These are phyloP conservation scores for Micronycteris hirsuta DNA, from an alignment of 2,113 vertebrate genomes.

Conservation along the genomic window DNA sequence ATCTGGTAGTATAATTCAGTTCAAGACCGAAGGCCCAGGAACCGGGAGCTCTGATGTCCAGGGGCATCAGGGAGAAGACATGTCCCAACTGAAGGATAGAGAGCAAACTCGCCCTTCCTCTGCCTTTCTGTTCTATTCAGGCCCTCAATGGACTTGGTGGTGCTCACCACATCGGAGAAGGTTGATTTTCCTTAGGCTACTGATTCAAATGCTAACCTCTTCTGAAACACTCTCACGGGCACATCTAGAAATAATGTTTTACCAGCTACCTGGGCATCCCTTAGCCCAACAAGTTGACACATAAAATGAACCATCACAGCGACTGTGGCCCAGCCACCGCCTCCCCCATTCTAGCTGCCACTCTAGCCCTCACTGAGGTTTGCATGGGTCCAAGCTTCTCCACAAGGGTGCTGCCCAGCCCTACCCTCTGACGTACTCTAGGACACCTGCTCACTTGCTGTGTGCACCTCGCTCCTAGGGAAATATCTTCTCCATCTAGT, in stretches of 20 bases:
- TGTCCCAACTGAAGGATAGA: not conserved
- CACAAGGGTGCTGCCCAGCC: not conserved
- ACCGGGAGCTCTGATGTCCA: not conserved
- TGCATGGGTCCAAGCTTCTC: not conserved
- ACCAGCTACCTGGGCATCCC: not conserved
- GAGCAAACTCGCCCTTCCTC: not conserved
- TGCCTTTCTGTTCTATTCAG: not conserved
- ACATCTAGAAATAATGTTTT: not conserved
- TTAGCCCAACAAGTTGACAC: not conserved
- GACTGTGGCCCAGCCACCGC: not conserved
- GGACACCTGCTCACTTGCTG: not conserved
- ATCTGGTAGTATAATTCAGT: not conserved
- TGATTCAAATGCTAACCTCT: not conserved
- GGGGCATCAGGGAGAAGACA: not conserved
- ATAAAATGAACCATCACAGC: not conserved
- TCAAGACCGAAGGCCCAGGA: not conserved
- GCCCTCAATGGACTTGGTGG: not conserved
- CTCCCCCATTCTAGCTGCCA: not conserved
- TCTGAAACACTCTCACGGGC: not conserved
- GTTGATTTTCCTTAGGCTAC: not conserved
- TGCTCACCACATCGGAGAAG: not conserved
- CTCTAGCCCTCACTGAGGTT: not conserved
- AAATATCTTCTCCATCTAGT: not conserved
- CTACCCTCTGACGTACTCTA: not conserved
- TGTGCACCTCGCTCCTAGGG: not conserved